Evolutionary conservation across 2,888 invertebrate species (phyloP), one percentile per base, ranked within the genome.

Genomic region (Noctua fimbriata): DNA sequence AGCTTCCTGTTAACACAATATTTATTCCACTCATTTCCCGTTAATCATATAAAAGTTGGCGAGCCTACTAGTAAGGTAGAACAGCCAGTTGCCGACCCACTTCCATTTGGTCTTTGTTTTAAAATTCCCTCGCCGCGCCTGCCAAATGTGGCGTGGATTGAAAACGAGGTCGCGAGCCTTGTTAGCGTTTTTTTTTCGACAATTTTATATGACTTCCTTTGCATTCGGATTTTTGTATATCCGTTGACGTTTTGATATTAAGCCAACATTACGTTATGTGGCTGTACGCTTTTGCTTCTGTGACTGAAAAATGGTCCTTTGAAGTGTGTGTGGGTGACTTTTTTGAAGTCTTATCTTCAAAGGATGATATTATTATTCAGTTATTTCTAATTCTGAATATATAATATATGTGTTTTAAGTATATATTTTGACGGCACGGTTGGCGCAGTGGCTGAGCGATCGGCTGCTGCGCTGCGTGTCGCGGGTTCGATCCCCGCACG

Each of bases 111-210:
- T 88, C 93, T 92, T 94, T 94, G 94, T 94, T 94, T 94, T 92
- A 93, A 94, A 93, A 93, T 92, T 92, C 89, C 90, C 89, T 90
- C 88, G 88, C 80, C 90, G 91, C 90, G 92, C 89, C 84, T 93
- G 94, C 94, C 94, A 94, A 94, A 94, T 93, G 92, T 92, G 90
- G 90, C 89, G 90, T 88, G 89, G 90, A 91, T 91, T 85, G 87
- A 86, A 88, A 89, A 88, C 86, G 89, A 87, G 94, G 93, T 92
- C 93, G 91, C 90, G 91, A 89, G 86, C 87, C 85, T 85, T 88
- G 89, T 89, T 88, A 81, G 78, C 74, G 81, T 85, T 83, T 88
- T 89, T 89, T 88, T 89, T 89, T 87, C 75, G 83, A 69, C 83
- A 82, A 75, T 87, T 89, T 86, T 82, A 81, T 87, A 88, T 86